Evolutionary conservation across 2,888 invertebrate genomes (phyloP), one percentile per base, ranked within the genome.

Genomic region (Iphiclides podalirius): DNA sequence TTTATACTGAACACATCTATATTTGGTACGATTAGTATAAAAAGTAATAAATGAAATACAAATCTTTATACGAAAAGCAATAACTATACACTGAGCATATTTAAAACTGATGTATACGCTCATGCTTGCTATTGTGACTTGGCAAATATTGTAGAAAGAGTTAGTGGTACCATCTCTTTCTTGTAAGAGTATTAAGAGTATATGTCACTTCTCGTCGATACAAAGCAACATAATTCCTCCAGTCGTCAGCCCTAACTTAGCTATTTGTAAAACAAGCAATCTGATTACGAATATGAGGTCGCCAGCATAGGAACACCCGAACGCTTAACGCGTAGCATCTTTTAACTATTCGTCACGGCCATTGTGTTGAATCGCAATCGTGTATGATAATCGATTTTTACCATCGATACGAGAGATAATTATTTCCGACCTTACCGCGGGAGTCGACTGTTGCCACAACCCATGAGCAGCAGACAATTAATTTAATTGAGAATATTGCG

Each of bases 391-490:
- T 77, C 79, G 73, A 79, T 79, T 72, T 71, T 74, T 72, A 74
- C 75, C 75, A 73, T 76, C 70, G 70, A 70, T 78, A 70, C 54
- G 59, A 64, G 63, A 60, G 73, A 78, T 72, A 72, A 79, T 82
- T 79, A 82, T 80, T 77, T 77, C 69, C 77, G 79, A 84, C 84
- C 85, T 85, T 79, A 81, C 73, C 57, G 74, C 73, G 70, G 70
- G 66, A 74, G 66, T 70, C 80, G 77, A 82, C 80, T 75, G 72
- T 67, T 65, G 74, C 73, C 75, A 55, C 68, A 76, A 75, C 51
- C 49, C 44, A 49, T 52, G 55, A 57, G 53, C 57, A 55, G 61
- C 67, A 70, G 70, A 72, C 75, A 74, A 81, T 83, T 80, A 79
- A 75, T 74, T 79, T 77, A 73, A 83, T 82, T 81, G 77, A 45